Evolutionary conservation across 2,113 vertebrate genomes (phyloP).

Genomic region (Columbina picui): DNA sequence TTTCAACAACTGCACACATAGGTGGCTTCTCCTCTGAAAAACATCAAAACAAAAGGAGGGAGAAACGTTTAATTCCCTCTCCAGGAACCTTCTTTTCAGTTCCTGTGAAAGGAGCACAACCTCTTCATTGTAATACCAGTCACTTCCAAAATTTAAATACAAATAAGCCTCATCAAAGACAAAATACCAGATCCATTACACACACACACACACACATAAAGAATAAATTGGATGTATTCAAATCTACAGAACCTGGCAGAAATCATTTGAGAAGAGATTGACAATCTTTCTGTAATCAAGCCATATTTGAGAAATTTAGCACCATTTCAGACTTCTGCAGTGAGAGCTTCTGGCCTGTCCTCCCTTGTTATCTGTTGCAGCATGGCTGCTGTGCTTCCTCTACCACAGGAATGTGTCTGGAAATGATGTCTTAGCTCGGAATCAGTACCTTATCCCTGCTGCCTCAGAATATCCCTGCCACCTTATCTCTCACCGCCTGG

Average conservation of each 20-base stretch:
- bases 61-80: background rate
- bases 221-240: background rate
- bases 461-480: background rate
- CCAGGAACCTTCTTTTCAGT: background rate
- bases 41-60: background rate
- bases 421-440: background rate
- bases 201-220: background rate
- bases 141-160: background rate
- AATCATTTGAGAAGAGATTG: background rate
- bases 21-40: background rate
- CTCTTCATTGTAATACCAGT: background rate
- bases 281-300: background rate
- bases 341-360: background rate
- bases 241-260: background rate
- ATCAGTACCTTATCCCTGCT: background rate
- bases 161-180: background rate
- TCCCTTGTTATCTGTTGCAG: background rate
- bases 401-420: background rate
- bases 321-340: background rate
- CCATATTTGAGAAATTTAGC: background rate
- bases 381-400: background rate
- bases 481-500: accelerated
- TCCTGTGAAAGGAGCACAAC: background rate
- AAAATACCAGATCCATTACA: background rate
- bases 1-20: background rate